Evolutionary conservation across 2,797 vertebrate species (phyloP), one percentile per base, ranked within the genome.

Genomic region (Notolepis coatsorum): DNA sequence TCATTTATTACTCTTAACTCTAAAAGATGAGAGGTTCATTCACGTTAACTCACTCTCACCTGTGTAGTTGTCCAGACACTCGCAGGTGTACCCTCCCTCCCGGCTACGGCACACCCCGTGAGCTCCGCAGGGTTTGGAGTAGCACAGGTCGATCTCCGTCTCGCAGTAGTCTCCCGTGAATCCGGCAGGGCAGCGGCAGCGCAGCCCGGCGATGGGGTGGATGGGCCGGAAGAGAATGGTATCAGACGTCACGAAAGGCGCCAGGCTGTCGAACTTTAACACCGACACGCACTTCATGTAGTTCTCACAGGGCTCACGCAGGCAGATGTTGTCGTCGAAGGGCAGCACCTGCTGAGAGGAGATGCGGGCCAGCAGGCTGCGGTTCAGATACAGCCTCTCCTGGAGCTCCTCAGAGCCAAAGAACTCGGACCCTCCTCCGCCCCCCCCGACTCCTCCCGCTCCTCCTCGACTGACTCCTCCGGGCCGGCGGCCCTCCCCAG

Each of bases 221-320:
- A 99, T 97, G 76, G 97, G 97, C 1, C 97, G 93, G 89, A 99
- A 99, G 68, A 99, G 92, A 75, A 99, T 93, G 21, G 96, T 96
- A 58, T 96, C 93, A 0, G 97, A 99, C 0, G 95, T 85, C 0
- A 98, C 93, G 43, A 99, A 99, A 2, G 97, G 97, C 0, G 97
- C 96, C 0, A 97, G 92, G 81, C 96, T 97, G 91, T 98, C 95
- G 0, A 99, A 99, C 82, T 95, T 95, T 50, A 98, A 89, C 76
- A 98, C 97, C 0, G 97, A 97, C 72, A 99, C 96, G 1, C 97
- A 98, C 91, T 96, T 96, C 97, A 98, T 96, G 92, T 98, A 99
- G 90, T 98, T 98, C 90, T 98, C 96, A 2, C 97, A 98, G 0
- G 97, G 97, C 83, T 99, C 97, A 0, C 97, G 93, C 46, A 99